These are phyloP conservation scores for Ptilorrhoa leucosticta DNA, from an alignment of 2,113 vertebrate species.

Conservation along the genomic window DNA sequence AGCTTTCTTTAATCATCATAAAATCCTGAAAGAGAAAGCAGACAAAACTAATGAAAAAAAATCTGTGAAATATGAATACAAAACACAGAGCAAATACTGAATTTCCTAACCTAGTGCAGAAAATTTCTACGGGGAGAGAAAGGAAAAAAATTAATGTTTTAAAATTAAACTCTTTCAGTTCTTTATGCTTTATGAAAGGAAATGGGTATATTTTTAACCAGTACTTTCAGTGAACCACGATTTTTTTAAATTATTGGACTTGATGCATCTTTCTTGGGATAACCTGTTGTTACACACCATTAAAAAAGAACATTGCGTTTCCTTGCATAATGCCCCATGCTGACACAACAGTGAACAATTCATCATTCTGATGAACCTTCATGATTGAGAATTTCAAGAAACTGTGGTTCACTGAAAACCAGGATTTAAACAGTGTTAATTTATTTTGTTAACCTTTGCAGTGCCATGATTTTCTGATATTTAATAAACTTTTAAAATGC, in stretches of 20 bases:
- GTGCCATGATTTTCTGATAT: not conserved
- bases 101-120: not conserved
- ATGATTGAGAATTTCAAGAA: not conserved
- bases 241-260: not conserved
- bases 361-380: conserved; percentile 2
- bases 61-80: not conserved
- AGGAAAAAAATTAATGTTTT: not conserved
- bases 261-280: not conserved
- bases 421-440: not conserved
- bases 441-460: not conserved
- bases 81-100: not conserved
- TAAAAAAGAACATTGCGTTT: not conserved
- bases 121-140: not conserved
- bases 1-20: not conserved
- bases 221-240: not conserved
- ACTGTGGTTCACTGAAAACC: not conserved
- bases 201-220: not conserved
- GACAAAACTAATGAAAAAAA: not conserved
- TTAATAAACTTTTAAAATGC: not conserved
- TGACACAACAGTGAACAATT: not conserved
- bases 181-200: not conserved
- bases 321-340: not conserved
- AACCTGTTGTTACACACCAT: conserved; percentile 5
- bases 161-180: not conserved
- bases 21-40: not conserved